Percentiles rank a stretch among this genome's conserved stretches.
These are phyloP conservation scores for Chaetophractus vellerosus DNA, from an alignment of 2,797 vertebrate species.

Conservation along the genomic window DNA sequence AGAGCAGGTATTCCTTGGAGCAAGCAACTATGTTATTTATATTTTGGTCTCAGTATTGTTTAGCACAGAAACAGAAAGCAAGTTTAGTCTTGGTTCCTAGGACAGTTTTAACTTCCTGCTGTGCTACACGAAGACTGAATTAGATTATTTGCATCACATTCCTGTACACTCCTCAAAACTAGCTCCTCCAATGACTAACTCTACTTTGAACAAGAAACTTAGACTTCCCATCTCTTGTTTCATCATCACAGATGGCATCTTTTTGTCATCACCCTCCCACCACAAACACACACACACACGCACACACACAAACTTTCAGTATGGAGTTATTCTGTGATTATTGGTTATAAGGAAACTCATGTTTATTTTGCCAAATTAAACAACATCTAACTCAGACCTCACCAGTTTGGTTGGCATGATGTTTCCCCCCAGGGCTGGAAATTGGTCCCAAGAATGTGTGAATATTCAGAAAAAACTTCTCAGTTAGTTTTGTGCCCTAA, in stretches of 20 bases:
- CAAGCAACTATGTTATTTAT: background rate
- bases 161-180: background rate
- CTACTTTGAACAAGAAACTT: background rate
- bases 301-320: background rate
- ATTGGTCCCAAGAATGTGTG: background rate
- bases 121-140: background rate
- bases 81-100: background rate
- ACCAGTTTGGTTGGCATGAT: background rate
- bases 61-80: conserved; percentile 4
- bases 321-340: conserved; percentile 32
- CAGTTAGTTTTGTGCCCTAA: background rate
- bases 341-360: conserved; percentile 24
- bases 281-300: no score
- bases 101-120: background rate
- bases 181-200: background rate
- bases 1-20: background rate
- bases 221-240: background rate
- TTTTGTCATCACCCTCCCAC: no score
- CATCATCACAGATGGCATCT: no score
- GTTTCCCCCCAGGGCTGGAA: background rate
- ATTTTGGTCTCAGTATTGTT: background rate
- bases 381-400: conserved; percentile 9
- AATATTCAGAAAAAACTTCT: background rate
- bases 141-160: background rate
- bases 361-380: conserved; percentile 35